Conservation (phyloP, 2,888 invertebrate species). For the Lithophane socia region DNA sequence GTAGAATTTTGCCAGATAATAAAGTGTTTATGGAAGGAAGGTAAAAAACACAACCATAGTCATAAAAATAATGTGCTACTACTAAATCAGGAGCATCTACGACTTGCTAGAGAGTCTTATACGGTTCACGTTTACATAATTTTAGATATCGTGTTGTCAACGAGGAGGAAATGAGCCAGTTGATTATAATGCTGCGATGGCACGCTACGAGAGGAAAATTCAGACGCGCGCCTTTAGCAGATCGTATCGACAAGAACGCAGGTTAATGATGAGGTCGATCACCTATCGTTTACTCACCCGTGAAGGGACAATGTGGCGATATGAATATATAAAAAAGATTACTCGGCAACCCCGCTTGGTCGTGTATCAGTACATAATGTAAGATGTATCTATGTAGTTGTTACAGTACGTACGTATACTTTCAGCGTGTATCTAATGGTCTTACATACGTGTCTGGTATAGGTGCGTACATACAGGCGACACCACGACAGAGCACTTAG, state of each 20-base stretch:
- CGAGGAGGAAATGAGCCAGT: constrained; percentile 64
- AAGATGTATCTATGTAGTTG: constrained; percentile 40
- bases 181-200: constrained; percentile 62
- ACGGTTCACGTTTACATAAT: constrained; percentile 56
- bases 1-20: constrained; percentile 7
- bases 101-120: constrained; percentile 31
- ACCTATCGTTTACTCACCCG: constrained; percentile 62
- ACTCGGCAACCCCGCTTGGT: constrained; percentile 42
- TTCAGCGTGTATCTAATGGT: constrained; percentile 72
- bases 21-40: constrained; percentile 22
- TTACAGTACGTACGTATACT: constrained; percentile 58
- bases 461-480: constrained; percentile 75
- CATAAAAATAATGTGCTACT: constrained; percentile 31
- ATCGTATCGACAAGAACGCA: constrained; percentile 61
- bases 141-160: constrained; percentile 61
- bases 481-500: constrained; percentile 89
- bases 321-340: constrained; percentile 60
- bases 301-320: constrained; percentile 59
- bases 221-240: constrained; percentile 53
- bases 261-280: constrained; percentile 67
- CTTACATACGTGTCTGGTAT: constrained; percentile 68
- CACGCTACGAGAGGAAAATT: constrained; percentile 59
- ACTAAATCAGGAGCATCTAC: constrained; percentile 30
- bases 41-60: constrained; percentile 32
- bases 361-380: constrained; percentile 41